phyloP scores from a whole-genome alignment of 2,888 invertebrate genomes.

The Andrena bucephala region DNA sequence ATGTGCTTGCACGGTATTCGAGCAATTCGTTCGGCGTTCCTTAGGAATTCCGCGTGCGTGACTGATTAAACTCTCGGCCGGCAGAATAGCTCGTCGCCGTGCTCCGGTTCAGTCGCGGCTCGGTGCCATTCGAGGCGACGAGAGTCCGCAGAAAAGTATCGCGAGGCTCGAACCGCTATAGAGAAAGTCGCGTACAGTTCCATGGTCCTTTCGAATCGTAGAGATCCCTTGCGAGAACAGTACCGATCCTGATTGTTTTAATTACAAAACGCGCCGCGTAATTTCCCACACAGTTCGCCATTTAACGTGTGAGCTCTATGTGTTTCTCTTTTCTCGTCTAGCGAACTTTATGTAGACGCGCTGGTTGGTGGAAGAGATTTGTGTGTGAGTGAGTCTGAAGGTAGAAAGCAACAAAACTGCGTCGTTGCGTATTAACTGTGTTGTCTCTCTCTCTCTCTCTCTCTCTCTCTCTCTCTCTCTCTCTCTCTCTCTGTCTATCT shows the following conservation, averaged over 20 bases:
- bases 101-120: slow-evolving; percentile 56
- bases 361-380: slow-evolving; percentile 84
- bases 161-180: background rate
- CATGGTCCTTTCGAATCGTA: too few relatives aligned
- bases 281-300: slow-evolving; percentile 43
- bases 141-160: background rate
- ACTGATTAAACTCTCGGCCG: slow-evolving; percentile 23
- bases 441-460: slow-evolving; percentile 46
- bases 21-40: slow-evolving; percentile 22
- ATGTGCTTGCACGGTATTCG: slow-evolving; percentile 49
- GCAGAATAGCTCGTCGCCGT: slow-evolving; percentile 38
- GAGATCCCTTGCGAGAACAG: background rate
- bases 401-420: slow-evolving; percentile 78
- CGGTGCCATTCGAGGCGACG: background rate
- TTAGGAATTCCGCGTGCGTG: slow-evolving; percentile 30
- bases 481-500: slow-evolving; percentile 44
- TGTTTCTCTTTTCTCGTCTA: slow-evolving; percentile 84
- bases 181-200: too few relatives aligned
- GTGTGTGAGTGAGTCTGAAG: slow-evolving; percentile 84
- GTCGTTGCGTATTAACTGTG: slow-evolving; percentile 68
- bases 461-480: slow-evolving; percentile 44
- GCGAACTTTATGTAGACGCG: slow-evolving; percentile 84
- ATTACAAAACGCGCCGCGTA: slow-evolving; percentile 24
- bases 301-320: slow-evolving; percentile 81
- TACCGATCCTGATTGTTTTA: background rate